Evolutionary conservation across 2,888 invertebrate genomes (phyloP), one percentile per base, ranked within the genome.

Genomic region (Chloromyia formosa): DNA sequence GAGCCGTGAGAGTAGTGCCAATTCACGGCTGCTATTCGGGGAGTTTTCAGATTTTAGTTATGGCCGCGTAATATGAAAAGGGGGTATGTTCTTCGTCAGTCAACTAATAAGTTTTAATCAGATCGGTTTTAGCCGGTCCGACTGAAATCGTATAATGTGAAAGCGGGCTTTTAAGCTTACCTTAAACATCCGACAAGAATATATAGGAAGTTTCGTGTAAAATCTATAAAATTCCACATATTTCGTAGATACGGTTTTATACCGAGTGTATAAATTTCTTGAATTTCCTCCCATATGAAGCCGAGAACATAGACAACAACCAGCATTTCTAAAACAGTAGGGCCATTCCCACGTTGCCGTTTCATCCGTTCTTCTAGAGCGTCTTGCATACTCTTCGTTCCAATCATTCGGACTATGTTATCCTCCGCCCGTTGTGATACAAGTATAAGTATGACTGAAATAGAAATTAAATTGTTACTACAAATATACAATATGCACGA

Each of bases 181-280:
- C 90, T 86, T 4, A 95, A 85, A 35, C 93, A 82, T 42, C 89
- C 88, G 9, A 94, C 94, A 3, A 89, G 87, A 56, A 93, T 89
- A 84, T 97, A 98, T 1, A 97, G 87, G 0, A 91, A 90, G 85
- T 97, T 97, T 58, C 96, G 90, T 4, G 93, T 92, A 83, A 97
- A 97, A 86, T 98, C 97, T 72, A 98, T 94, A 82, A 97, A 94
- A 85, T 98, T 98, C 97, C 97, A 98, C 89, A 97, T 91, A 83
- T 98, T 95, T 40, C 94, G 89, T 35, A 96, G 88, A 82, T 97
- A 98, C 0, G 91, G 91, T 53, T 90, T 89, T 66, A 96, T 89
- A n/a, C 97, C 97, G 82, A 94, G 92, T 22, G 91, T 89, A 88
- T 92, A 96, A 77, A 97, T 92, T 84, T 97, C 95, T 83, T 94